Evolutionary conservation across 2,797 vertebrate genomes (phyloP), one percentile per base, ranked within the genome.

Genomic region (Cheirogaleus major): DNA sequence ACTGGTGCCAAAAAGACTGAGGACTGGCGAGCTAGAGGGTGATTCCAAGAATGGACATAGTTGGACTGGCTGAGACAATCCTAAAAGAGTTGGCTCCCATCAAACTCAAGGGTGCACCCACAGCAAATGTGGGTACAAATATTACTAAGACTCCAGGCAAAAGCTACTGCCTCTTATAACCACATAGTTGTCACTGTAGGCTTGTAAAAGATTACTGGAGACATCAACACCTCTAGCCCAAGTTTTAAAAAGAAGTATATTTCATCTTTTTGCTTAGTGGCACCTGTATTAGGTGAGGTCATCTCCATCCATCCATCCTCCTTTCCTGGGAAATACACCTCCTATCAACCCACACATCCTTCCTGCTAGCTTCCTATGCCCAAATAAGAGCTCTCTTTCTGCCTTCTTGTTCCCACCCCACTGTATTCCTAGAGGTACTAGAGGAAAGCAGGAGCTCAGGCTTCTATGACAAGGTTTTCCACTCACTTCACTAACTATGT

Each of bases 301-400:
- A 73, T 23, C 4, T 20, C 22, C 3, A 82, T 5, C 22, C 3
- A 82, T 4, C 13, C 15, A 55, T 18, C 32, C 7, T 38, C 18
- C 7, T 65, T 61, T 61, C 1, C 23, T 80, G 18, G 50, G 30
- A 92, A 50, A 78, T 7, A 43, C 43, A n/a, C 13, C 22, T 50
- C 2, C 7, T 27, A 4, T n/a, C 72, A 22, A 50, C 18, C 2
- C n/a, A 4, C 10, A 72, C 7, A 52, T 1, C 10, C 18, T n/a
- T 67, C 35, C 63, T 55, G 4, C 43, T 15, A 1, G 20, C 2
- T 38, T 12, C 6, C 41, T 9, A 13, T 3, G 5, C 7, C 27
- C 1, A 1, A 18, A 23, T 9, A 13, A 55, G 3, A 70, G 9
- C 0, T 22, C 22, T 67, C 32, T 41, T 84, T 12, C 48, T 61